Evolutionary conservation across 2,113 vertebrate genomes (phyloP).

Genomic region (Capreolus pygargus): DNA sequence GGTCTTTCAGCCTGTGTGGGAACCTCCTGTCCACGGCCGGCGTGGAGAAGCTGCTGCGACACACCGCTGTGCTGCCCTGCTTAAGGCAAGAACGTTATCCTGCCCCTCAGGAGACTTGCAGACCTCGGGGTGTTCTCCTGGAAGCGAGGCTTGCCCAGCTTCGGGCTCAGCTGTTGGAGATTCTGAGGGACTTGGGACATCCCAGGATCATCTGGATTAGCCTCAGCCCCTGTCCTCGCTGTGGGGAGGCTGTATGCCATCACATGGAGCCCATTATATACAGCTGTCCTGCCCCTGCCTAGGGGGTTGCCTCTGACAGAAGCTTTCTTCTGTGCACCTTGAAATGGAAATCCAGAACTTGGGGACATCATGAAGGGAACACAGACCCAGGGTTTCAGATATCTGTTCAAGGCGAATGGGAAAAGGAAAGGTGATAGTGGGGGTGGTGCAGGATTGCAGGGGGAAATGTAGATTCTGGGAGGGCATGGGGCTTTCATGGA

Average conservation of each 20-base stretch:
- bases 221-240: neutral
- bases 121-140: neutral
- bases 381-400: rapidly evolving
- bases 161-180: neutral
- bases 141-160: neutral
- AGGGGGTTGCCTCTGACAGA: neutral
- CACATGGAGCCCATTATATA: neutral
- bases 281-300: too few species aligned
- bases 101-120: too few species aligned
- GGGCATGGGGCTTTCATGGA: neutral
- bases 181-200: neutral
- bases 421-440: neutral
- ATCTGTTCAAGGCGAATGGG: rapidly evolving
- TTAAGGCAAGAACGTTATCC: too few species aligned
- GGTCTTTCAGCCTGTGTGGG: neutral
- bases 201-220: neutral
- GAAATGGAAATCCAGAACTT: neutral
- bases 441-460: neutral
- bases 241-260: neutral
- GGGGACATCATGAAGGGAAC: rapidly evolving
- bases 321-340: neutral
- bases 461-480: neutral
- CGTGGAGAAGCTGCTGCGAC: too few species aligned
- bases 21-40: neutral
- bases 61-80: too few species aligned